These are phyloP conservation scores for Jaculus jaculus DNA, from an alignment of 2,113 vertebrate species.

Conservation along the genomic window DNA sequence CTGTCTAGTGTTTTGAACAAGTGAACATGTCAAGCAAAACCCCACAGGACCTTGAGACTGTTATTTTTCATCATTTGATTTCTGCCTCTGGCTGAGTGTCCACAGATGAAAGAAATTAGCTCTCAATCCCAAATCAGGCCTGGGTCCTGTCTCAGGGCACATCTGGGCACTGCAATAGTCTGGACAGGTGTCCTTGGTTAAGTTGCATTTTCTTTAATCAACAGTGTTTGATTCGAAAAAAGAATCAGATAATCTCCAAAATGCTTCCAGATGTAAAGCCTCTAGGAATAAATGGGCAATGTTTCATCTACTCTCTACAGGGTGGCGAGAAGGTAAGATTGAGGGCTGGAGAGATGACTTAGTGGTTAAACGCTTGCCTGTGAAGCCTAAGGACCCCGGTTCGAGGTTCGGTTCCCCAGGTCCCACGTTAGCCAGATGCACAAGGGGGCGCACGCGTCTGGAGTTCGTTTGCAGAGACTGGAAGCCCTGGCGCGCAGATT, in stretches of 20 bases:
- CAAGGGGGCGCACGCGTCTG: no score
- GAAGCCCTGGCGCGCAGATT: no score
- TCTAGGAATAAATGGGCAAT: background rate
- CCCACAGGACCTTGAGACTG: background rate
- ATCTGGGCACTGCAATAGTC: background rate
- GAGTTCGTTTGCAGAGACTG: no score
- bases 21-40: background rate
- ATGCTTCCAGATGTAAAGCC: background rate
- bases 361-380: no score
- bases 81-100: background rate
- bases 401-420: no score
- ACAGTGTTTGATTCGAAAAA: no score
- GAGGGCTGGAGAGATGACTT: no score
- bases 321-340: background rate
- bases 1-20: constrained; percentile 13
- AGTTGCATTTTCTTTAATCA: background rate
- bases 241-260: background rate
- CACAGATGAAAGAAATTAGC: background rate
- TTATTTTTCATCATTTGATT: constrained; percentile 6
- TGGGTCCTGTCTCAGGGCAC: background rate
- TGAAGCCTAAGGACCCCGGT: no score
- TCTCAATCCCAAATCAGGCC: background rate
- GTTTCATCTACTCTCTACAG: background rate
- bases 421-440: no score
- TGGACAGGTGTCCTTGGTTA: background rate